phyloP scores from a whole-genome alignment of 2,888 invertebrate species.

The Campoplex nolae region DNA sequence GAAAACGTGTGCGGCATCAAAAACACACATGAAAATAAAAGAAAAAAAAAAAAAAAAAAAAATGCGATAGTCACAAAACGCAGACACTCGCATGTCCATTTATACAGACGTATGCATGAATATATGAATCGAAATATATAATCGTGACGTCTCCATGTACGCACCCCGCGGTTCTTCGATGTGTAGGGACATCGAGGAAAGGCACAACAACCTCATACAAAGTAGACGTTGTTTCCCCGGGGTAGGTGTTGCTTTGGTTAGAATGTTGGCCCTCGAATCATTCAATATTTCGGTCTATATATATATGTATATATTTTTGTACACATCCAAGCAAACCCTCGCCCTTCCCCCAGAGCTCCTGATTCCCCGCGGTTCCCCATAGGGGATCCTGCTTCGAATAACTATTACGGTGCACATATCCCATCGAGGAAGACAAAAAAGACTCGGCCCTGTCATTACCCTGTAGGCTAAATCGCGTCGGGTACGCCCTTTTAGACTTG shows the following conservation, averaged over 20 bases:
- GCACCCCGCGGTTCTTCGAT: constrained; percentile 26
- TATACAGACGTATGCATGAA: constrained; percentile 24
- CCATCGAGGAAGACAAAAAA: constrained; percentile 13
- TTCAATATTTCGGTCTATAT: constrained; percentile 50
- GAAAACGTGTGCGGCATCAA: constrained; percentile 25
- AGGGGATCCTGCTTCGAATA: constrained; percentile 36
- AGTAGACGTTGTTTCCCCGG: constrained; percentile 35
- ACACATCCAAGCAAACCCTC: neutral
- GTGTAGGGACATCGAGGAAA: constrained; percentile 5
- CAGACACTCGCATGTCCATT: neutral
- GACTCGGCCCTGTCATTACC: neutral
- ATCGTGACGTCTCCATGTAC: constrained; percentile 57
- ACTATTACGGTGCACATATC: constrained; percentile 25
- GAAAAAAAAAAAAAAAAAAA: constrained; percentile 19
- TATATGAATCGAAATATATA: constrained; percentile 60
- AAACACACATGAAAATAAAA: neutral
- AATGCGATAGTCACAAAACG: constrained; percentile 12
- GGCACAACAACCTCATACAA: constrained; percentile 40
- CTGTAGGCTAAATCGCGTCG: neutral
- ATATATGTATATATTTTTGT: constrained; percentile 1
- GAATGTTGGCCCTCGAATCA: constrained; percentile 59
- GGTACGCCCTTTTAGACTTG: constrained; percentile 23
- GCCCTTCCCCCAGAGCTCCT: constrained; percentile 15
- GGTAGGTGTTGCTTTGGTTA: constrained; percentile 55
- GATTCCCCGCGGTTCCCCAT: constrained; percentile 57